These are phyloP conservation scores for Cerastis rubricosa DNA, from an alignment of 2,888 invertebrate species.

Conservation along the genomic window DNA sequence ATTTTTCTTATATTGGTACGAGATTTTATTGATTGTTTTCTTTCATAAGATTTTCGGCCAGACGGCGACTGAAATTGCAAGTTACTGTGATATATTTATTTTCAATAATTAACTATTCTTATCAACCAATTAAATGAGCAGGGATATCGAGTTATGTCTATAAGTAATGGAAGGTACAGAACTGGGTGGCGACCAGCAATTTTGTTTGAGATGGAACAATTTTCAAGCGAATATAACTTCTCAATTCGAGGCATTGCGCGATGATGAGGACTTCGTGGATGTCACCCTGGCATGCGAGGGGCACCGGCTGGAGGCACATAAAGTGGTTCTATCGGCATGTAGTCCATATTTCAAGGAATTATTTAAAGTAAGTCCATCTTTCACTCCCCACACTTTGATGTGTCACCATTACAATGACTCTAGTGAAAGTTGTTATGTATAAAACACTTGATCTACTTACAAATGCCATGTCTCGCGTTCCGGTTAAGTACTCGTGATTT, in stretches of 20 bases:
- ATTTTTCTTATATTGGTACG: conserved; percentile 91
- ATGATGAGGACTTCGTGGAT: conserved; percentile 97
- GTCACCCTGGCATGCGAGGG: conserved; percentile 97
- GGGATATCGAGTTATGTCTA: conserved; percentile 91
- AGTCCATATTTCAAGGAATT: conserved; percentile 97
- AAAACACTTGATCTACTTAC: conserved; percentile 91
- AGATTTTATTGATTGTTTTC: conserved; percentile 92
- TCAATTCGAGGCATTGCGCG: conserved; percentile 95
- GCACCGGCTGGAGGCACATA: conserved; percentile 95
- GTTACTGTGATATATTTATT: conserved; percentile 91
- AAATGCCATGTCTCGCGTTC: conserved; percentile 91
- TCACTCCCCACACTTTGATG: conserved; percentile 90
- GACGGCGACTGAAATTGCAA: conserved; percentile 91
- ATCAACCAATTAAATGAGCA: conserved; percentile 91
- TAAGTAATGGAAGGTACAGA: conserved; percentile 91
- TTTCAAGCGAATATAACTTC: conserved; percentile 96
- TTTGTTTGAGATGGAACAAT: conserved; percentile 97
- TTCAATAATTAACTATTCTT: conserved; percentile 90
- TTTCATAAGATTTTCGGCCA: conserved; percentile 91
- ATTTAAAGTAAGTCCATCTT: conserved; percentile 94
- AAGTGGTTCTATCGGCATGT: conserved; percentile 96
- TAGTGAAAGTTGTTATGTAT: conserved; percentile 91
- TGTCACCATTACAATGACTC: conserved; percentile 91
- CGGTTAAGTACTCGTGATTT: conserved; percentile 91
- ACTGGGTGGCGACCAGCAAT: conserved; percentile 95